These are phyloP conservation scores for Ischnus inquisitorius DNA, from an alignment of 2,888 invertebrate genomes.

Conservation along the genomic window DNA sequence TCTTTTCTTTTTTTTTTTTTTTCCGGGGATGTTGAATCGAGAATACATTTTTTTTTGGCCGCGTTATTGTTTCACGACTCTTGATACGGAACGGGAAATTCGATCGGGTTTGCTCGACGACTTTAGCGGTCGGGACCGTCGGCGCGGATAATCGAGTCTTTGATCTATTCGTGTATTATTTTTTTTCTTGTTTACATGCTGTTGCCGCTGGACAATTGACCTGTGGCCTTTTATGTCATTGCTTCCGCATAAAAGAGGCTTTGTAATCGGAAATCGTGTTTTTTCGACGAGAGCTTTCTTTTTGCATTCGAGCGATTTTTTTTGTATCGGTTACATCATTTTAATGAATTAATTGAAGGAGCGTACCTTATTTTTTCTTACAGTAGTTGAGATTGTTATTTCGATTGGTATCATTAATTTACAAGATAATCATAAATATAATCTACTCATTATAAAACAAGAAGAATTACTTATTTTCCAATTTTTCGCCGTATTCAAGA, in stretches of 20 bases:
- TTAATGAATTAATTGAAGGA: too few species aligned
- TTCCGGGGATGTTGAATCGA: slow-evolving; percentile 13
- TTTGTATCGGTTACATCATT: background rate
- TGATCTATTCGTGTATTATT: slow-evolving; percentile 14
- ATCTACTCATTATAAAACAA: too few species aligned
- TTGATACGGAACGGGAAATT: slow-evolving; percentile 19
- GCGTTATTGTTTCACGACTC: slow-evolving; percentile 43
- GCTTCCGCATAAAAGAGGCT: background rate
- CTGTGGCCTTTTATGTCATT: slow-evolving; percentile 14
- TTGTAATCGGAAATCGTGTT: background rate
- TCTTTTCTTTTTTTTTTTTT: slow-evolving; percentile 6
- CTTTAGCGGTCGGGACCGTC: slow-evolving; percentile 10
- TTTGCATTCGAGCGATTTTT: background rate
- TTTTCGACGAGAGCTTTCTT: background rate
- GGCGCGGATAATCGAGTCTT: slow-evolving; percentile 42
- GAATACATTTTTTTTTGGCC: slow-evolving; percentile 6
- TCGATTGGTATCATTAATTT: too few species aligned
- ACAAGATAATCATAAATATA: too few species aligned
- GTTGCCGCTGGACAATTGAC: slow-evolving; percentile 22
- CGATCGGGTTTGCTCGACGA: background rate
- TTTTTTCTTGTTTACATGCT: slow-evolving; percentile 13
- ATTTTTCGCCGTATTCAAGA: too few species aligned
- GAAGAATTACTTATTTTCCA: too few species aligned
- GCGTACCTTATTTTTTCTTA: too few species aligned
- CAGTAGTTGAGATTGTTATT: too few species aligned